phyloP scores from a whole-genome alignment of 2,113 vertebrate species.

The Vombatus ursinus region DNA sequence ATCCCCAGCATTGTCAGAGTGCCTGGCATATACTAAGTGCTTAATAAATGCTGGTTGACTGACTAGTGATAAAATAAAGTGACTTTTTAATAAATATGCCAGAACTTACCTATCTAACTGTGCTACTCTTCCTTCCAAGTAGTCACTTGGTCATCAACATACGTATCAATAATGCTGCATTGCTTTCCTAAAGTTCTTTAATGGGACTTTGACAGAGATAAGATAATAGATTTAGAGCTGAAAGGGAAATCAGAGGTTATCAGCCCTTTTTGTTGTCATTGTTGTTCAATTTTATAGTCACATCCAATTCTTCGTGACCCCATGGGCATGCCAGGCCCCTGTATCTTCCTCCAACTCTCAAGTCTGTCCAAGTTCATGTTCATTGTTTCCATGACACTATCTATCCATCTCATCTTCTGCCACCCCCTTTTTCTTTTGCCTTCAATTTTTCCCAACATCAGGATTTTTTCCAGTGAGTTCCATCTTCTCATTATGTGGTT shows the following conservation, averaged over 20 bases:
- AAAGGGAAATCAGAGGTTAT: not conserved
- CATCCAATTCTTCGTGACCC: not conserved
- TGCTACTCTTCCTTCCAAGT: rapidly evolving
- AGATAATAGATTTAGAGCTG: not conserved
- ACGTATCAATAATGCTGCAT: not conserved
- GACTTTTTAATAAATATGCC: slow-evolving; percentile 31
- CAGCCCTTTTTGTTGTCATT: too few relatives aligned
- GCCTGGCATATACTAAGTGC: not conserved
- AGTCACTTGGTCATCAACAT: not conserved
- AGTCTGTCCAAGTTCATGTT: not conserved
- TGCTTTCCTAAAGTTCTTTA: not conserved
- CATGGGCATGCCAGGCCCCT: not conserved
- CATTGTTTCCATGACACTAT: not conserved
- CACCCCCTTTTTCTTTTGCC: too few relatives aligned
- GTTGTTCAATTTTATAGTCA: not conserved
- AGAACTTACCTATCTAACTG: rapidly evolving
- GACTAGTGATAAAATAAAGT: not conserved
- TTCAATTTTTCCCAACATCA: too few relatives aligned
- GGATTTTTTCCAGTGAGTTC: too few relatives aligned
- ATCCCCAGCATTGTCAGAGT: not conserved
- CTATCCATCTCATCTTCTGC: not conserved
- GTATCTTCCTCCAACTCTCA: not conserved
- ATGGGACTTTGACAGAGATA: not conserved
- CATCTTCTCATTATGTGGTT: too few relatives aligned
- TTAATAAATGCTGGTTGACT: not conserved